Conservation (phyloP, 2,113 vertebrate genomes). For the Poeciliopsis occidentalis region DNA sequence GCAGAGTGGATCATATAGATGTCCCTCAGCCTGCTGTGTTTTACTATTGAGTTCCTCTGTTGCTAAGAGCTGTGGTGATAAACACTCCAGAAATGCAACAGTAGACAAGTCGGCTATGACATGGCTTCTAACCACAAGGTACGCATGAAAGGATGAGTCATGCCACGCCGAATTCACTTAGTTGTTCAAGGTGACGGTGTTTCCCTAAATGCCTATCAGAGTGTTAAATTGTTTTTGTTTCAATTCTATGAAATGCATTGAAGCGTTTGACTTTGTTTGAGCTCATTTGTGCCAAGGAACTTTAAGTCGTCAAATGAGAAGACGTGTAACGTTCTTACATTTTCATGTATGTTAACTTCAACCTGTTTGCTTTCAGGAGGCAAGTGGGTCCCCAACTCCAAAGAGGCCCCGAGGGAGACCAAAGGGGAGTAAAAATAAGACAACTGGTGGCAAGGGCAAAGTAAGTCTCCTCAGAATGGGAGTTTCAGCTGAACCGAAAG, state of each 20-base stretch:
- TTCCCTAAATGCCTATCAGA: conserved; percentile 4
- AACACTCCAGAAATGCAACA: conserved; percentile 56
- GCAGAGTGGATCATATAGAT: conserved; percentile 51
- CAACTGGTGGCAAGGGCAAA: conserved; percentile 83
- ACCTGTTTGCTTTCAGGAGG: conserved; percentile 78
- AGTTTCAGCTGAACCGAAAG: background rate
- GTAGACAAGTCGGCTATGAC: conserved; percentile 44
- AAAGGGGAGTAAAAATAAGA: conserved; percentile 96
- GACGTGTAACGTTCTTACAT: no score
- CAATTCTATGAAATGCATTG: background rate
- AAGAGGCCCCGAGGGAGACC: conserved; percentile 95
- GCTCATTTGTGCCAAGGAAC: background rate
- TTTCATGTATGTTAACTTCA: background rate
- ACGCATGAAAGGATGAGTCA: conserved; percentile 11
- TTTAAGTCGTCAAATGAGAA: background rate
- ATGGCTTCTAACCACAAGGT: conserved; percentile 9
- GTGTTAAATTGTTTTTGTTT: background rate
- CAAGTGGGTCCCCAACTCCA: conserved; percentile 90
- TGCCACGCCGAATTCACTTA: background rate
- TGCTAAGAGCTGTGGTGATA: conserved; percentile 68
- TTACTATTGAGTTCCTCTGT: conserved; percentile 69
- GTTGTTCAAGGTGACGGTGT: conserved; percentile 4
- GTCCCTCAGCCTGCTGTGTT: conserved; percentile 49
- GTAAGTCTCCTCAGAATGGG: conserved; percentile 72
- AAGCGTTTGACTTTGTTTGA: background rate